Percentiles rank a stretch among this genome's conserved stretches.
Evolutionary conservation across 2,113 vertebrate genomes (phyloP).

Genomic region (Phyllostomus discolor): DNA sequence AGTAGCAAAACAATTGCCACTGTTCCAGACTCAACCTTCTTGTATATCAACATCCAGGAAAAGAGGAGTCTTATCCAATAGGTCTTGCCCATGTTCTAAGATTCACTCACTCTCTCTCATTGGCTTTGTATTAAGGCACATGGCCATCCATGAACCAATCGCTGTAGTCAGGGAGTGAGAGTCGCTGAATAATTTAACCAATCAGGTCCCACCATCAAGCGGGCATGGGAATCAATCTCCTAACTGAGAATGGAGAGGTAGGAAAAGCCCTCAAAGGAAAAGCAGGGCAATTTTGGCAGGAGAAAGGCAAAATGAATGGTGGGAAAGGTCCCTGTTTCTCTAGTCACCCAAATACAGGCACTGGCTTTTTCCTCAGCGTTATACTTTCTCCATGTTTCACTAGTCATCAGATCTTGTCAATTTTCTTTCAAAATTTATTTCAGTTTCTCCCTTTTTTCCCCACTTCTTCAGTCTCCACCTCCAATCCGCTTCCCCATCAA

Average conservation of each 20-base stretch:
- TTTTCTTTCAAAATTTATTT: conserved; percentile 34
- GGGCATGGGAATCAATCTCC: background rate
- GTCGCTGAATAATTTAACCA: conserved; percentile 3
- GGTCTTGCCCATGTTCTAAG: background rate
- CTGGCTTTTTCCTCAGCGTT: background rate
- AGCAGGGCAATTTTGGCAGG: background rate
- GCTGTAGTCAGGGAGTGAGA: background rate
- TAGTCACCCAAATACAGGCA: background rate
- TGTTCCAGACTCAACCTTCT: background rate
- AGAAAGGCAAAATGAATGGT: background rate
- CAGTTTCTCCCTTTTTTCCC: background rate
- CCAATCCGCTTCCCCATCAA: background rate
- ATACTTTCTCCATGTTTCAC: background rate
- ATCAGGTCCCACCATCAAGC: background rate
- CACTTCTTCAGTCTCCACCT: background rate
- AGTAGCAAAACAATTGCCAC: background rate
- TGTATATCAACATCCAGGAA: background rate
- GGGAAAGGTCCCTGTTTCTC: background rate
- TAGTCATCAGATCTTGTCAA: background rate
- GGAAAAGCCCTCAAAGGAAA: background rate
- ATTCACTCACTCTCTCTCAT: background rate
- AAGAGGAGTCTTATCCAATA: background rate
- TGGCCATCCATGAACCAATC: background rate
- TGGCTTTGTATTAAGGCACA: background rate
- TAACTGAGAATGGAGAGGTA: background rate